Evolutionary conservation across 1,140 invertebrate genomes (phyloP), one percentile per base, ranked within the genome.

Genomic region (Uloborus diversus): DNA sequence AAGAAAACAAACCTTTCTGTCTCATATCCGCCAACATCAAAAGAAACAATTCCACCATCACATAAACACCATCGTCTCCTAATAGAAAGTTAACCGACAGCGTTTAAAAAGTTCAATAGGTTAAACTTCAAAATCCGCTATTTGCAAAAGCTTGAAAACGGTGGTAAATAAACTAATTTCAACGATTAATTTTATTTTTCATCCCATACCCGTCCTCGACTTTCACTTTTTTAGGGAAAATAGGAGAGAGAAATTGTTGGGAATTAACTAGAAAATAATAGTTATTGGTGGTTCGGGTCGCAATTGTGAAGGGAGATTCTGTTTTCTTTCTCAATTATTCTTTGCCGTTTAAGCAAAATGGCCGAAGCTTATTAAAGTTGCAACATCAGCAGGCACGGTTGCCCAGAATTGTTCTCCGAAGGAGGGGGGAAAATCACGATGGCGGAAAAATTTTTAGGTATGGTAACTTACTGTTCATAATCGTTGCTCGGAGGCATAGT

Each of bases 351-450:
- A n/a, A n/a, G n/a, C n/a, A n/a, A n/a, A n/a, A n/a, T n/a, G 14
- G 28, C 32, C 35, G 59, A 13, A 32, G 59, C 59, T 35, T n/a
- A 23, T 30, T n/a, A 23, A 14, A 3, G 30, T 35, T n/a, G 30
- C 27, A 33, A 17, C 32, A 37, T 33, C 9, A 17, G 4, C 17
- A 35, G 14, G 17, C 9, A 20, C 9, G 23, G 23, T 32, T 11
- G 23, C 4, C 35, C 47, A 42, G 35, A 25, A 23, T 13, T 65
- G 35, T 13, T n/a, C 13, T 57, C 20, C n/a, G n/a, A n/a, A n/a
- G n/a, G n/a, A n/a, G n/a, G 47, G n/a, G 62, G 33, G 35, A n/a
- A 13, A 47, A 65, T 65, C 62, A 65, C 62, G 62, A 42, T 65
- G 23, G 20, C 4, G 59, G 35, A 13, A 20, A 49, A 17, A 17